Conservation (phyloP, 37 sponge, comb jelly and placozoan species). For the Dysidea cf. avara region DNA sequence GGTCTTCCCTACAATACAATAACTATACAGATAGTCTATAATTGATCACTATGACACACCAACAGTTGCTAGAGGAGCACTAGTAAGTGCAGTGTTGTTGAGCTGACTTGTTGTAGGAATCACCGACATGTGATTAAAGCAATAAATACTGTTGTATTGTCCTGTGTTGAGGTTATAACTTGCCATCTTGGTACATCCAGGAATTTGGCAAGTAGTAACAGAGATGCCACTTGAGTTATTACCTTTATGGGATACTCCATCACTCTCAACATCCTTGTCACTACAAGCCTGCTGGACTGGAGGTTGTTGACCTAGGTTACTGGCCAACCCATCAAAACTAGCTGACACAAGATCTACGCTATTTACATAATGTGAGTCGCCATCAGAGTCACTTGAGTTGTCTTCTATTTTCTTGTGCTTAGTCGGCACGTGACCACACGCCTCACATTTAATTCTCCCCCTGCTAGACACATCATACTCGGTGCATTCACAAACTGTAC, state of each 20-base stretch:
- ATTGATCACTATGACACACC: too few relatives aligned
- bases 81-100: too few relatives aligned
- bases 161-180: slow-evolving; percentile 59
- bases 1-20: not conserved
- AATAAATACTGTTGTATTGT: slow-evolving; percentile 2
- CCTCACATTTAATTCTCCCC: not conserved
- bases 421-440: not conserved
- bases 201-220: not conserved
- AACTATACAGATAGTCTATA: not conserved
- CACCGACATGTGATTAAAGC: slow-evolving; percentile 5
- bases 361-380: too few relatives aligned
- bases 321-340: too few relatives aligned
- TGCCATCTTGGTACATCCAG: slow-evolving; percentile 24
- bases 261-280: not conserved
- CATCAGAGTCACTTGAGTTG: too few relatives aligned
- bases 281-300: not conserved
- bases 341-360: too few relatives aligned
- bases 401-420: not conserved
- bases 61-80: too few relatives aligned
- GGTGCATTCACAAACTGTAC: not conserved
- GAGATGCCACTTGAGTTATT: not conserved
- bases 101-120: not conserved
- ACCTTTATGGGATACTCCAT: not conserved
- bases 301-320: too few relatives aligned
- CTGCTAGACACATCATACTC: not conserved